Base-by-base conservation (phyloP, 30 jellyfish, hydroid and myxozoan genomes). In the Mastigias papua region DNA sequence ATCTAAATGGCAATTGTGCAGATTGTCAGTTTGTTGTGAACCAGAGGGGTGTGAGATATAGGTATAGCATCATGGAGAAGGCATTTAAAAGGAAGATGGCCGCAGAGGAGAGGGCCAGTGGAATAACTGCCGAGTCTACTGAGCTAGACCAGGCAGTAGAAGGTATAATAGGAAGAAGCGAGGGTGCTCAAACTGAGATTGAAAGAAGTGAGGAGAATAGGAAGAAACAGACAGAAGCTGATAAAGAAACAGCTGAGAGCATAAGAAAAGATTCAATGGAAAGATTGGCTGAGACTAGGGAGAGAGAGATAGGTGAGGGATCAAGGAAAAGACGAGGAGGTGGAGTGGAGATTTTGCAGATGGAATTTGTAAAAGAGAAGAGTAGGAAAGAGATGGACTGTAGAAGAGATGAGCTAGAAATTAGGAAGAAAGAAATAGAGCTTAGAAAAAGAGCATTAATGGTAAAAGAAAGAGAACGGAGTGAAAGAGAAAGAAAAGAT, bases 1-100 rank as follows among this genome's bases (percentile, higher is more conserved):
- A 16, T 21, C 27, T 54, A 16, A 54, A 54, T 54, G 54, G 54
- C 54, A 10, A 11, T 19, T 5, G 27, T 54, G 25, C 46, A 25
- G 72, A 64, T n/a, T 32, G 35, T 27, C 26, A 26, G 48, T 62
- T 62, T 69, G 15, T 6, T 49, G 62, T 42, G 27, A 1, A 78
- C 61, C 86, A 46, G 61, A 82, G 76, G 34, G 64, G 76, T 1
- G 86, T 82, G 27, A 49, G 92, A 23, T 77, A 82, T 25, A 23
- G 86, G 35, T 37, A 10, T 9, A 16, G 61, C 0, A 22, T 31
- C 8, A 8, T 42, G 15, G 75, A 67, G 37, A 25, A 63, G 26
- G 19, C 7, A 7, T 63, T 63, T n/a, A 27, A 63, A 11, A 63
- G 74, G 20, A 48, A 67, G 34, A 46, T 25, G 50, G n/a, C 62